Base-by-base conservation (phyloP, 2,888 invertebrate genomes). In the Troides aeacus region DNA sequence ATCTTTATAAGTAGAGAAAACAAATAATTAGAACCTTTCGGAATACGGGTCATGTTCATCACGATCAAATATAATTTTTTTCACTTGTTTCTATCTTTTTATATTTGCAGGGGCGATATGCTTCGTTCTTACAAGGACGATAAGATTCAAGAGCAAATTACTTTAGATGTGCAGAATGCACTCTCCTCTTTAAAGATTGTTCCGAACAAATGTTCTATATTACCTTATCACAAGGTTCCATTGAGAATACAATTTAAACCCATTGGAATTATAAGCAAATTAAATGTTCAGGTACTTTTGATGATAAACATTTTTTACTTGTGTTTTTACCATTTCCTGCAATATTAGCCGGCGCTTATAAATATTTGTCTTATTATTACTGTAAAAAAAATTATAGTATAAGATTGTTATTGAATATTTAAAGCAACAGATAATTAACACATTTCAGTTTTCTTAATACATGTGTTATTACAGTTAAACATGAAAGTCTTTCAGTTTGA, bases 201-300 rank as follows among this genome's bases (percentile, higher is more conserved):
- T 12, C 92, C 92, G 1, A 86, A 80, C 57, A 87, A 83, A 70
- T 88, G 85, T 68, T 78, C 56, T 1, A 90, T 92, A 74, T 78
- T 78, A 21, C 87, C 92, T 0, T 81, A 88, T 67, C 84, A 81
- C 70, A 92, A 89, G 77, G 82, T 85, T 12, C 84, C 89, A 2
- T 69, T 92, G 69, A 92, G 88, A 76, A 90, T 92, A 79, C 88
- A 87, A 65, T 92, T 92, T 67, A 92, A 90, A 72, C 92, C 92
- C 4, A 78, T 89, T 24, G 91, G 89, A 12, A 79, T 90, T 81
- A 92, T 92, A 66, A 90, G 83, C 70, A 80, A 81, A 10, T 82
- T 92, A 1, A 82, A 88, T 71, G 85, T 89, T 66, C 91, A 92
- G 87, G 92, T 92, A 46, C 21, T 15, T 23, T 64, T 23, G 17